These are phyloP conservation scores for Aurelia coerulea DNA, from an alignment of 30 jellyfish, hydroid and myxozoan species.

Conservation along the genomic window DNA sequence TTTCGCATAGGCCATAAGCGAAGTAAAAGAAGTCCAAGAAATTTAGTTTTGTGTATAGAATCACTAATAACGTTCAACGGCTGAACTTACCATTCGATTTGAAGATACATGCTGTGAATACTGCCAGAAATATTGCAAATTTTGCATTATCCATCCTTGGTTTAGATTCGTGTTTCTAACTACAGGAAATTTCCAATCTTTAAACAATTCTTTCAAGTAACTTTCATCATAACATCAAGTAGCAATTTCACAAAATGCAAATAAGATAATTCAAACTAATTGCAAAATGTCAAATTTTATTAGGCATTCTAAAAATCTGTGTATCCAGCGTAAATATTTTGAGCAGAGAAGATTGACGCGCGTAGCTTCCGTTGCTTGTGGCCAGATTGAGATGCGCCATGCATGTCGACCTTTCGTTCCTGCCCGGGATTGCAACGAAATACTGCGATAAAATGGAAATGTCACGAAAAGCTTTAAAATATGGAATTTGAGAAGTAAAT, in stretches of 20 bases:
- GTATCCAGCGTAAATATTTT: not conserved
- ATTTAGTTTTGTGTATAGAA: too few species aligned
- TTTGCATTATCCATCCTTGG: not conserved
- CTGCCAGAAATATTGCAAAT: not conserved
- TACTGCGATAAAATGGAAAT: too few species aligned
- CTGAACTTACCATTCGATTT: not conserved
- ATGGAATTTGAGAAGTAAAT: too few species aligned
- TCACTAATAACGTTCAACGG: not conserved
- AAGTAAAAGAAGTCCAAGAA: too few species aligned
- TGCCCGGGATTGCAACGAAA: too few species aligned
- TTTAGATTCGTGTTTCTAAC: not conserved
- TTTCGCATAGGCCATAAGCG: too few species aligned
- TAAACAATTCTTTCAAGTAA: not conserved
- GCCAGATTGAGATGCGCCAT: slow-evolving; percentile 50
- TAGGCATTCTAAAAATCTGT: slow-evolving; percentile 19
- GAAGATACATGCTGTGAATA: not conserved
- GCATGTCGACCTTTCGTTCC: slow-evolving; percentile 69
- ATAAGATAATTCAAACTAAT: not conserved
- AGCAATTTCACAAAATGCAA: not conserved
- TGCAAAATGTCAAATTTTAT: slow-evolving; percentile 3
- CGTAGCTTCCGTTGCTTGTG: slow-evolving; percentile 33
- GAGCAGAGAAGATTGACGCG: slow-evolving; percentile 8
- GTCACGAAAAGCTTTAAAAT: too few species aligned
- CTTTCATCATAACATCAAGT: not conserved
- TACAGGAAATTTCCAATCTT: not conserved